These are phyloP conservation scores for Zaprionus ornatus DNA, from an alignment of 1,140 invertebrate genomes.

Conservation along the genomic window DNA sequence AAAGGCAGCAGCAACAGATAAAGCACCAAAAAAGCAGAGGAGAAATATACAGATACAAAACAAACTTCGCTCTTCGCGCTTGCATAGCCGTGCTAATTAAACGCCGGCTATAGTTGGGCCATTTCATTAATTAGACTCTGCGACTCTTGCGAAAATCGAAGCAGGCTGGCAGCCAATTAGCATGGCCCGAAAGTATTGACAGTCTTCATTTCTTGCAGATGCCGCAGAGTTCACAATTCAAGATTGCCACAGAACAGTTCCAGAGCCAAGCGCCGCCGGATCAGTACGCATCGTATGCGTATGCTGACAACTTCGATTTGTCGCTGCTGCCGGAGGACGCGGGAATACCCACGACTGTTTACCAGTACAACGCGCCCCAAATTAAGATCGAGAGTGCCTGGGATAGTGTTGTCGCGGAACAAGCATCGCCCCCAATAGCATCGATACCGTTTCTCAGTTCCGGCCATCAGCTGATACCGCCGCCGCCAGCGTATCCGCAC, in stretches of 20 bases:
- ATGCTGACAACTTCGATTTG: constrained; percentile 89
- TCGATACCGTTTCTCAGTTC: constrained; percentile 13
- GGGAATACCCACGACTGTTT: constrained; percentile 77
- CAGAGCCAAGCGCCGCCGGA: constrained; percentile 80
- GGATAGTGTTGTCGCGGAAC: constrained; percentile 34
- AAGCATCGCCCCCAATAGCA: background rate
- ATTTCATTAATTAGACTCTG: constrained; percentile 42
- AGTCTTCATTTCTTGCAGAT: constrained; percentile 86
- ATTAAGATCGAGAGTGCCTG: constrained; percentile 79
- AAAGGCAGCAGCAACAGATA: constrained; percentile 52
- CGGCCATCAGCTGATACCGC: constrained; percentile 67
- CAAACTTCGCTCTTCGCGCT: constrained; percentile 33
- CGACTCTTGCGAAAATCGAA: constrained; percentile 5
- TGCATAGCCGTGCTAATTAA: constrained; percentile 38
- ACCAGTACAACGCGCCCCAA: constrained; percentile 76
- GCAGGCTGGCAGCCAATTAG: constrained; percentile 43
- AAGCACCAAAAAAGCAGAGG: constrained; percentile 16
- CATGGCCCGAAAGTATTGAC: constrained; percentile 19
- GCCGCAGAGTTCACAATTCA: constrained; percentile 92
- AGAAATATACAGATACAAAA: constrained; percentile 22
- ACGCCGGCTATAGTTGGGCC: constrained; percentile 6
- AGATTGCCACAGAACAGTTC: constrained; percentile 83
- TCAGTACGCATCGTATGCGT: constrained; percentile 87
- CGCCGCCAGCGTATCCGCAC: constrained; percentile 71
- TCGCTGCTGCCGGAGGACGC: constrained; percentile 88